Conservation (phyloP, 1,140 invertebrate species). For the Phortica variegata region DNA sequence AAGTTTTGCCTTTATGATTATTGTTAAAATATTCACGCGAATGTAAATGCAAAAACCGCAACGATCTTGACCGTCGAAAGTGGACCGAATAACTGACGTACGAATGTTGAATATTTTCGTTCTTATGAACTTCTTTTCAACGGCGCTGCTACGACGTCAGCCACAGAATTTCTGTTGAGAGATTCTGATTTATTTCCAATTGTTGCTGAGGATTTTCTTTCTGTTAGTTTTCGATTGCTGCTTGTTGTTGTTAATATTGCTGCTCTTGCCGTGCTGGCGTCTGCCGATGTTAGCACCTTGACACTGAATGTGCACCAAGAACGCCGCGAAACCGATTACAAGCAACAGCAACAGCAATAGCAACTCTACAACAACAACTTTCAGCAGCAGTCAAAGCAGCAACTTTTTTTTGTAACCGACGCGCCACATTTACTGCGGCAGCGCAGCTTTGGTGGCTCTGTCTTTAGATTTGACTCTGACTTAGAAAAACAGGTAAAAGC, state of each 20-base stretch:
- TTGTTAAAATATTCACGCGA: neutral
- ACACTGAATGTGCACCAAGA: constrained; percentile 45
- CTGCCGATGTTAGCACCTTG: constrained; percentile 52
- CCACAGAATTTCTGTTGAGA: constrained; percentile 23
- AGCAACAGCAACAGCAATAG: constrained; percentile 17
- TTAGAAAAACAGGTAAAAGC: neutral
- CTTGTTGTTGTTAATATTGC: no score
- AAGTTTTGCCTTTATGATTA: constrained; percentile 9
- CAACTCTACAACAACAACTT: neutral
- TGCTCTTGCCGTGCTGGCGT: constrained; percentile 25
- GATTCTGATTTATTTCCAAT: constrained; percentile 34
- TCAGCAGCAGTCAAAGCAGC: constrained; percentile 8
- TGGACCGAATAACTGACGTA: constrained; percentile 46
- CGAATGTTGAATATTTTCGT: constrained; percentile 34
- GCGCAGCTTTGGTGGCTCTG: no score
- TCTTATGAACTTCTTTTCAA: constrained; percentile 36
- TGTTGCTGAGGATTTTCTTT: constrained; percentile 30
- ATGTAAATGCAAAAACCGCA: no score
- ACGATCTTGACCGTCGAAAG: constrained; percentile 41
- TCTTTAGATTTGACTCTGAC: no score
- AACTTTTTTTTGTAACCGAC: no score
- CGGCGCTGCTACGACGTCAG: constrained; percentile 7
- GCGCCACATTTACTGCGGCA: no score
- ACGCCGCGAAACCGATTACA: constrained; percentile 52
- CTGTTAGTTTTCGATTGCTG: no score